These are phyloP conservation scores for Apamea anceps DNA, from an alignment of 2,888 invertebrate species.

Conservation along the genomic window DNA sequence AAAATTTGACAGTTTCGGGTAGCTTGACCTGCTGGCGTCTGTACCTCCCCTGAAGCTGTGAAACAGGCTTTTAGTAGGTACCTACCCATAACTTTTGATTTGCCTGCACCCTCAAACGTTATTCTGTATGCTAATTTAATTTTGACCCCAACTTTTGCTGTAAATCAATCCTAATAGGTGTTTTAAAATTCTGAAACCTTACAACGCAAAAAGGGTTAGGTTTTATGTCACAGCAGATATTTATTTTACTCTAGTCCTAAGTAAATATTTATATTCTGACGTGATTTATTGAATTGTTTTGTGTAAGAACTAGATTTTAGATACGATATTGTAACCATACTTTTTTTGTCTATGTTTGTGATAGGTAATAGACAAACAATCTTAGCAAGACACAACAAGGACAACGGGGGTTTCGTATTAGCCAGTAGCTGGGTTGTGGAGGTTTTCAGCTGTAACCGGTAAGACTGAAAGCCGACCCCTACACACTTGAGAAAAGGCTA, in stretches of 20 bases:
- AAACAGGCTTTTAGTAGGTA: too few relatives aligned
- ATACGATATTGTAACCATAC: background rate
- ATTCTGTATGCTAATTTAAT: conserved; percentile 59
- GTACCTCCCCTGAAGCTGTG: too few relatives aligned
- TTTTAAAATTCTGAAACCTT: conserved; percentile 43
- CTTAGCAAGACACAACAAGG: background rate
- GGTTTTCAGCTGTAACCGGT: background rate
- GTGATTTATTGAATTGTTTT: background rate
- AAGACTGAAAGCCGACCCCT: background rate
- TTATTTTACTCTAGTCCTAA: conserved; percentile 29
- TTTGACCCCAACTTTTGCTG: conserved; percentile 53
- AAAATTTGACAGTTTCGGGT: too few relatives aligned
- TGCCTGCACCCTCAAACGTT: conserved; percentile 5
- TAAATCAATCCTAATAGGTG: conserved; percentile 59
- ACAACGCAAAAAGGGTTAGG: conserved; percentile 25
- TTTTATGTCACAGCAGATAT: conserved; percentile 36
- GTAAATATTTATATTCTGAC: conserved; percentile 31
- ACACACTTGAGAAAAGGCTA: too few relatives aligned
- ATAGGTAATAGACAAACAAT: background rate
- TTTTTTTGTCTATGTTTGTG: background rate
- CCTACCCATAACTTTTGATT: background rate
- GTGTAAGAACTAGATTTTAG: background rate
- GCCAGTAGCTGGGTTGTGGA: background rate
- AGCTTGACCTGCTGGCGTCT: too few relatives aligned
- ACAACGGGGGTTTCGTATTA: background rate